These are phyloP conservation scores for Tupaia tana DNA, from an alignment of 2,113 vertebrate genomes.

Conservation along the genomic window DNA sequence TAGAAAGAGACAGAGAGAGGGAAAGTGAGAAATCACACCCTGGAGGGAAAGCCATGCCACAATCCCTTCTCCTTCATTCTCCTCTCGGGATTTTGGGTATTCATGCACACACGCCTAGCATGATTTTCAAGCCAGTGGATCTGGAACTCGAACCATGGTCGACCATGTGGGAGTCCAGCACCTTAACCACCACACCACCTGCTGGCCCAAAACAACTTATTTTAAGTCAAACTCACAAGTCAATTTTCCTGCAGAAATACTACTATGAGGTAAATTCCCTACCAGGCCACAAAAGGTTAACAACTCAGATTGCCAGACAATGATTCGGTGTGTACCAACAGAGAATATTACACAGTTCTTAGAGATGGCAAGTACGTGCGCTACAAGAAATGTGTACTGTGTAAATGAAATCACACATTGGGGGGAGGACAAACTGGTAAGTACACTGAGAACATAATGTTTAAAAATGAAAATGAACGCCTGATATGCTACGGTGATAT, in stretches of 20 bases:
- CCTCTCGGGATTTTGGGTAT: no score
- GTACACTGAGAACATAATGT: neutral
- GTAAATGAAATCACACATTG: neutral
- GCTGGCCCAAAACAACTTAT: neutral
- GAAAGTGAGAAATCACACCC: no score
- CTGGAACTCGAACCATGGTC: no score
- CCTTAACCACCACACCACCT: no score
- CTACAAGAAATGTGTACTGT: neutral
- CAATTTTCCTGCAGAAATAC: conserved; percentile 35
- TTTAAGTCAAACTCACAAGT: neutral
- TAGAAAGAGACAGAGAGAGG: no score
- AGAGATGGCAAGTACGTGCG: neutral
- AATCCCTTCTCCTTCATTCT: no score
- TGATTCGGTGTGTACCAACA: neutral
- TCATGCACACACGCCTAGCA: no score
- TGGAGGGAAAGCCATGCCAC: no score
- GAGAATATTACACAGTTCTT: neutral
- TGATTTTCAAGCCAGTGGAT: no score
- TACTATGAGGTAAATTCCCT: neutral
- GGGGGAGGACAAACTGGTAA: neutral
- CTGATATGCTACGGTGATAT: neutral
- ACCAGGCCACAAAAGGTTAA: neutral
- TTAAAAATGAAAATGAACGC: neutral
- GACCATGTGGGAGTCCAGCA: no score
- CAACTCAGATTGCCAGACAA: neutral